phyloP scores from a whole-genome alignment of 2,797 vertebrate species.

The Platalea minor region DNA sequence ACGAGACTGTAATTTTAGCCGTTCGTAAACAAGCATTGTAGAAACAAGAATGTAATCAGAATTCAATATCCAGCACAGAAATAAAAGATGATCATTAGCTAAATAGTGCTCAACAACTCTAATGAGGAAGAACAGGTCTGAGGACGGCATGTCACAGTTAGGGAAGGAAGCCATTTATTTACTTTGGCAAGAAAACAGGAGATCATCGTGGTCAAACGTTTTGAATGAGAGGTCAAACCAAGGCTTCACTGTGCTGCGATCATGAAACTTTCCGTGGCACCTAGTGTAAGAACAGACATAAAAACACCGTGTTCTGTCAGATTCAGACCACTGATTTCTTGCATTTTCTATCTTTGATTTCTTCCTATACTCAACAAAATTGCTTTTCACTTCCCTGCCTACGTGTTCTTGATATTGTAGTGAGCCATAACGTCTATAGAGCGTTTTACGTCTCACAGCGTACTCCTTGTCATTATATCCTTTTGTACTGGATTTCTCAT shows the following conservation, averaged over 20 bases:
- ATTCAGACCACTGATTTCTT: background rate
- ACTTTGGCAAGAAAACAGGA: background rate
- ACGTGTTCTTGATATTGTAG: background rate
- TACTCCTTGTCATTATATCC: background rate
- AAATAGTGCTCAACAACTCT: background rate
- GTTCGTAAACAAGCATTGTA: background rate
- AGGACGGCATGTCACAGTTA: too few species aligned
- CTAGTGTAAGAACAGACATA: background rate
- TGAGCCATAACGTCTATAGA: background rate
- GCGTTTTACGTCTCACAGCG: accelerated
- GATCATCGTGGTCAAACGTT: background rate
- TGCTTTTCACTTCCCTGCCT: background rate
- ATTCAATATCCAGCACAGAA: background rate
- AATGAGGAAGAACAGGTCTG: background rate
- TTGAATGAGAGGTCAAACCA: background rate
- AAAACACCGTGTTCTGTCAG: background rate
- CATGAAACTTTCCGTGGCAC: background rate
- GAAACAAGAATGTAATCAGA: background rate
- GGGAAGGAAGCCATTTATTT: background rate
- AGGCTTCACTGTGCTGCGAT: background rate
- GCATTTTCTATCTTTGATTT: background rate
- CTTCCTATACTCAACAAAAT: background rate
- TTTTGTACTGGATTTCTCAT: background rate
- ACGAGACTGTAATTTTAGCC: background rate
- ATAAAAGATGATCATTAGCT: background rate